Percentiles rank a stretch among this genome's conserved stretches.
Conservation (phyloP, 2,113 vertebrate species). For the Capreolus pygargus region DNA sequence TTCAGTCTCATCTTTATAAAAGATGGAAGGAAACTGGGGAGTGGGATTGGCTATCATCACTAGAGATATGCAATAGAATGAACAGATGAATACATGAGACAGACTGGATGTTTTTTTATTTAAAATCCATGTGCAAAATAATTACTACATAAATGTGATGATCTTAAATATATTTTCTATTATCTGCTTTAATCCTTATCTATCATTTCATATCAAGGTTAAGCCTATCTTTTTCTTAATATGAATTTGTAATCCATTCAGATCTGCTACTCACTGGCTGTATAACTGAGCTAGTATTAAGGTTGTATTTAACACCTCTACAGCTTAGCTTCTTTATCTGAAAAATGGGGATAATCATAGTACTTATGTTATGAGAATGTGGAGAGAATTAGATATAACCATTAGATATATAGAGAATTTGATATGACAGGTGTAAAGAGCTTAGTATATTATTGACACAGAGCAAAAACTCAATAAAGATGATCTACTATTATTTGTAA, state of each 20-base stretch:
- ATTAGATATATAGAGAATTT: neutral
- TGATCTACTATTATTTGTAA: neutral
- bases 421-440: neutral
- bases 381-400: neutral
- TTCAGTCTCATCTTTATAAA: neutral
- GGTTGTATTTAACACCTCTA: neutral
- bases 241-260: slow-evolving; percentile 30
- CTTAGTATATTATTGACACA: neutral
- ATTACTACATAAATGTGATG: neutral
- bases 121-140: neutral
- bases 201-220: neutral
- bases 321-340: neutral
- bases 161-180: neutral
- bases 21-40: neutral
- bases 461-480: neutral
- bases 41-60: neutral
- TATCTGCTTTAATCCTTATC: neutral
- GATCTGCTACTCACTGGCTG: neutral
- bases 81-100: neutral
- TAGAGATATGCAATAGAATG: neutral
- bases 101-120: neutral
- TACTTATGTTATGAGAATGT: neutral
- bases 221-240: slow-evolving; percentile 6
- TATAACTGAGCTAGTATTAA: neutral
- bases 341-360: neutral